These are phyloP conservation scores for Oreotragus oreotragus DNA, from an alignment of 2,113 vertebrate genomes.

Conservation along the genomic window DNA sequence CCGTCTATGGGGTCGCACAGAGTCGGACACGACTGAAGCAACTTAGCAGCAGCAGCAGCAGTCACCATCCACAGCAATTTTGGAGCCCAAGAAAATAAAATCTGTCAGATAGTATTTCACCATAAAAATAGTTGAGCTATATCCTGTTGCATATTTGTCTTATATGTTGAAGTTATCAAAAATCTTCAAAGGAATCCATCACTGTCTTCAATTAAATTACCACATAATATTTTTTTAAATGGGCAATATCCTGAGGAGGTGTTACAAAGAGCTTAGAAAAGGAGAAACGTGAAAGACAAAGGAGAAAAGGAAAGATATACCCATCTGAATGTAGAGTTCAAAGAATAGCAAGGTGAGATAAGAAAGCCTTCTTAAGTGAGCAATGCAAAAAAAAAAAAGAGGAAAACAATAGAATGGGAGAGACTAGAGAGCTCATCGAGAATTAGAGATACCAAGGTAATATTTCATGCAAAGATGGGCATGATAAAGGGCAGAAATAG, in stretches of 20 bases:
- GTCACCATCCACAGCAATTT: not conserved
- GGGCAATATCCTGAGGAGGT: not conserved
- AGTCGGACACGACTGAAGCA: too few relatives aligned
- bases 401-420: not conserved
- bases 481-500: not conserved
- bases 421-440: not conserved
- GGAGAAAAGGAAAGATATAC: not conserved
- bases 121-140: not conserved
- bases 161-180: not conserved
- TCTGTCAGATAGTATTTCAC: not conserved
- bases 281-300: not conserved
- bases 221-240: not conserved
- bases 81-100: not conserved
- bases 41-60: too few relatives aligned
- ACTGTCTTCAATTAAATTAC: not conserved
- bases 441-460: not conserved
- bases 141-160: not conserved
- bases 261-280: not conserved
- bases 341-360: not conserved
- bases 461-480: not conserved
- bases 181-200: not conserved
- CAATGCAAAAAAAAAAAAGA: not conserved
- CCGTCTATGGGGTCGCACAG: too few relatives aligned
- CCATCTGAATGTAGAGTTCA: not conserved
- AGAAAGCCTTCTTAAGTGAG: not conserved